Percentiles rank a stretch among this genome's conserved stretches.
Conservation (phyloP, 1,140 invertebrate species). For the Oncopeltus fasciatus region DNA sequence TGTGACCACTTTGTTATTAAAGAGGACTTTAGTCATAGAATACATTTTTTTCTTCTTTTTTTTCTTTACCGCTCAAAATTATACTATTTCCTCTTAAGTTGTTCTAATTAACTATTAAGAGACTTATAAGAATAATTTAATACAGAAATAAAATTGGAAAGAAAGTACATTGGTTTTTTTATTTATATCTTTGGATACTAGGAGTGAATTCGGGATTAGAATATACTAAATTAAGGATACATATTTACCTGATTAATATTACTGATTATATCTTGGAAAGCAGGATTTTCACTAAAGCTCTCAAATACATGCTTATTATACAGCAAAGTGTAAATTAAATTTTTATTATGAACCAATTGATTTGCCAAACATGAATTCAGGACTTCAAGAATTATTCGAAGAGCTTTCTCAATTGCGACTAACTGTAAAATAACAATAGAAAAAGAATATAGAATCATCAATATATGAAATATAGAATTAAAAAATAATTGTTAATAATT, state of each 20-base stretch:
- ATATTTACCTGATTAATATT: conserved; percentile 91
- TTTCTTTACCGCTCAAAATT: too few species aligned
- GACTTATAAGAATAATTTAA: too few species aligned
- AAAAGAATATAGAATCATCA: background rate
- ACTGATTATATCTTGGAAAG: conserved; percentile 89
- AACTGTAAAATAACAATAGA: conserved; percentile 38
- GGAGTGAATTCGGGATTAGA: too few species aligned
- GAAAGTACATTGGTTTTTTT: too few species aligned
- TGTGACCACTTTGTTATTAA: too few species aligned
- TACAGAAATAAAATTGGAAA: too few species aligned
- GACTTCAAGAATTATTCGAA: conserved; percentile 91
- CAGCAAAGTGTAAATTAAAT: conserved; percentile 88
- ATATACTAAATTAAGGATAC: too few species aligned
- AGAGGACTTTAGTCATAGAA: too few species aligned
- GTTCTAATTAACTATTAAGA: too few species aligned
- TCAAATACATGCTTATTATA: conserved; percentile 88
- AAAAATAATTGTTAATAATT: background rate
- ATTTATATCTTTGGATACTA: too few species aligned
- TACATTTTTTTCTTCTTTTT: too few species aligned
- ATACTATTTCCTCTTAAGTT: too few species aligned
- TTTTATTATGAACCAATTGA: conserved; percentile 79
- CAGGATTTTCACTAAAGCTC: conserved; percentile 68
- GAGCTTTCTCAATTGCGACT: conserved; percentile 88
- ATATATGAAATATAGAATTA: background rate
- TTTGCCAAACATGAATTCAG: conserved; percentile 83